A percentile compares a stretch with the other conserved stretches of the same genome.
phyloP scores from a whole-genome alignment of 2,797 vertebrate species.

The Sebastes iracundus region DNA sequence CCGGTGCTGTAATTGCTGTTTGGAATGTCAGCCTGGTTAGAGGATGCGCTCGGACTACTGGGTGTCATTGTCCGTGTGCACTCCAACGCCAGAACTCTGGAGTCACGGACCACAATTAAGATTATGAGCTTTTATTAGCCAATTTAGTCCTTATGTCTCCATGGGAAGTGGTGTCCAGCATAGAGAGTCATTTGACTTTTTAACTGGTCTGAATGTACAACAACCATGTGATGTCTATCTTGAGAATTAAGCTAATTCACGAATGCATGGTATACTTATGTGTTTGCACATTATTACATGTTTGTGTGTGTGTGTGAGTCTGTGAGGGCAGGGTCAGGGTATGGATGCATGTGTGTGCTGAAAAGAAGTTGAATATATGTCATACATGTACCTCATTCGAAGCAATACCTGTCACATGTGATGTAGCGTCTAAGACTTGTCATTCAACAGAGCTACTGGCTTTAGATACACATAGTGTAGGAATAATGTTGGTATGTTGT shows the following conservation, averaged over 20 bases:
- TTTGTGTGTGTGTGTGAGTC: not conserved
- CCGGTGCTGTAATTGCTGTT: slow-evolving; percentile 79
- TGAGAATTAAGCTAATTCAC: slow-evolving; percentile 47
- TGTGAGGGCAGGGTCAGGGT: not conserved
- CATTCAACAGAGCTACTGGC: not conserved
- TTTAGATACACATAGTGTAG: not conserved
- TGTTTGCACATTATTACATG: not conserved
- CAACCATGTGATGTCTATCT: slow-evolving; percentile 64
- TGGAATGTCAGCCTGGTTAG: slow-evolving; percentile 82
- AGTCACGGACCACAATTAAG: slow-evolving; percentile 76
- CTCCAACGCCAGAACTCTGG: slow-evolving; percentile 63
- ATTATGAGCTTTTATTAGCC: slow-evolving; percentile 76
- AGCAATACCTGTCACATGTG: not conserved
- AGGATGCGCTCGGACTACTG: slow-evolving; percentile 78
- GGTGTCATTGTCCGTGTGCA: slow-evolving; percentile 77
- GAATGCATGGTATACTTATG: slow-evolving; percentile 19
- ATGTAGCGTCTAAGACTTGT: not conserved
- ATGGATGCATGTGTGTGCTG: not conserved
- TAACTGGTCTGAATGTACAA: slow-evolving; percentile 55
- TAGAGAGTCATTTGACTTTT: slow-evolving; percentile 51
- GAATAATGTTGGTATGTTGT: not conserved
- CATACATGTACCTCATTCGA: not conserved
- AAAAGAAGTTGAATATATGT: not conserved
- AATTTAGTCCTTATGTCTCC: slow-evolving; percentile 68
- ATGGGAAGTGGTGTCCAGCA: slow-evolving; percentile 58